Evolutionary conservation across 2,797 vertebrate species (phyloP), one percentile per base, ranked within the genome.

Genomic region (Halcyon chelicuti): DNA sequence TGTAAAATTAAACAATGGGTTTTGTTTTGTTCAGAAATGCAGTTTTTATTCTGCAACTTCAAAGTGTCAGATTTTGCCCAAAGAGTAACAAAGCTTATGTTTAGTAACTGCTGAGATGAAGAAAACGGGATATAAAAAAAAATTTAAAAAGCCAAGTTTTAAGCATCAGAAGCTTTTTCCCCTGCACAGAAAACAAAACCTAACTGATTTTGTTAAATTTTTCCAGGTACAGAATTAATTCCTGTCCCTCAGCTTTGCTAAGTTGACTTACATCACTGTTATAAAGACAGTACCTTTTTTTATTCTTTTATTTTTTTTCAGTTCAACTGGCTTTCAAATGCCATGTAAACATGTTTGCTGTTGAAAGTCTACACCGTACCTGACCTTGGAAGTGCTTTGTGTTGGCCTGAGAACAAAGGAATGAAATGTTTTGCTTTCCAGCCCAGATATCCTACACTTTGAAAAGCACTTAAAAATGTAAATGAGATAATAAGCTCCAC

Each of bases 381-480:
- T 96, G 94, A 97, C 96, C 96, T 95, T 96, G 94, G 86, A 94
- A 95, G 90, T 37, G 93, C 94, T 97, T 88, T 96, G 87, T 88
- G 90, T 91, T 94, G 95, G 87, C 88, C 28, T 86, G 68, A 96
- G 95, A 97, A 96, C 95, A 97, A 96, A 97, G 96, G 75, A 96
- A 92, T 28, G 60, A 74, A 92, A 96, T 96, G 94, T 95, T 97
- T 96, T 96, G 93, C 93, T 97, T 97, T 97, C 95, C 93, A 96
- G 90, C 62, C 92, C 95, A 97, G 96, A 97, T 96, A 97, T 97
- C 96, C 96, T 95, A 95, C 82, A 89, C 93, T 97, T 97, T 96
- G 80, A 96, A 98, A 96, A 92, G 88, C 96, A 96, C 94, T 97
- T 96, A 95, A 97, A 98, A 93, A 94, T 95, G 77, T 91, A 97